These are phyloP conservation scores for Euwallacea fornicatus DNA, from an alignment of 1,140 invertebrate species.

Conservation along the genomic window DNA sequence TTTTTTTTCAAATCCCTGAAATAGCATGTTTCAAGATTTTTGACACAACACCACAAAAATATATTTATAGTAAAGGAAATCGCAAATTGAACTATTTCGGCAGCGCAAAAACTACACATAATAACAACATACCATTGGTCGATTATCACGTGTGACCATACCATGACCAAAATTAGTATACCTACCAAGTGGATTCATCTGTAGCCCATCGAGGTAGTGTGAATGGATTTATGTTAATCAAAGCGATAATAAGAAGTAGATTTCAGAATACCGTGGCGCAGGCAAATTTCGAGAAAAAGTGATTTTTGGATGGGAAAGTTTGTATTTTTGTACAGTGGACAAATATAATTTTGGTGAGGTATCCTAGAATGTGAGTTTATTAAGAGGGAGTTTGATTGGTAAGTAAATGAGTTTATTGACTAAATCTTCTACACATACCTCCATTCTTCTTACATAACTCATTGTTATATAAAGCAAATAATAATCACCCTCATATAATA, in stretches of 20 bases:
- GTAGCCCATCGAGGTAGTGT: conserved; percentile 10
- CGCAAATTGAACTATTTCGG: not conserved
- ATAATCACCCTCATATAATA: too few relatives aligned
- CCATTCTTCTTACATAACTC: too few relatives aligned
- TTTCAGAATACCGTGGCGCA: too few relatives aligned
- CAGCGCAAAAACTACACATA: conserved; percentile 30
- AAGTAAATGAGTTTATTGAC: too few relatives aligned
- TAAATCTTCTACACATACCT: too few relatives aligned
- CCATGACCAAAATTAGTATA: conserved; percentile 32
- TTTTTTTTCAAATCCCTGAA: not conserved
- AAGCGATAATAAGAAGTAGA: conserved; percentile 6
- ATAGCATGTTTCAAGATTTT: not conserved
- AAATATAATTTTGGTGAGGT: too few relatives aligned
- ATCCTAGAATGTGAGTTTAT: too few relatives aligned
- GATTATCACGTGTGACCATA: conserved; percentile 33
- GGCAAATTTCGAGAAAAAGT: too few relatives aligned
- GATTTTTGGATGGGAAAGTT: too few relatives aligned
- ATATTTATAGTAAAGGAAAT: not conserved
- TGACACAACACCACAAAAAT: not conserved
- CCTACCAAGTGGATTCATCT: conserved; percentile 25
- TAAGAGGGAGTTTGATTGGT: too few relatives aligned
- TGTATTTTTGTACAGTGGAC: too few relatives aligned
- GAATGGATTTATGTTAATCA: conserved; percentile 25
- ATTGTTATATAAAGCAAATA: too few relatives aligned
- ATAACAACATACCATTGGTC: conserved; percentile 17